Conservation (phyloP, 2,888 invertebrate species). For the Calliopum simillimum region DNA sequence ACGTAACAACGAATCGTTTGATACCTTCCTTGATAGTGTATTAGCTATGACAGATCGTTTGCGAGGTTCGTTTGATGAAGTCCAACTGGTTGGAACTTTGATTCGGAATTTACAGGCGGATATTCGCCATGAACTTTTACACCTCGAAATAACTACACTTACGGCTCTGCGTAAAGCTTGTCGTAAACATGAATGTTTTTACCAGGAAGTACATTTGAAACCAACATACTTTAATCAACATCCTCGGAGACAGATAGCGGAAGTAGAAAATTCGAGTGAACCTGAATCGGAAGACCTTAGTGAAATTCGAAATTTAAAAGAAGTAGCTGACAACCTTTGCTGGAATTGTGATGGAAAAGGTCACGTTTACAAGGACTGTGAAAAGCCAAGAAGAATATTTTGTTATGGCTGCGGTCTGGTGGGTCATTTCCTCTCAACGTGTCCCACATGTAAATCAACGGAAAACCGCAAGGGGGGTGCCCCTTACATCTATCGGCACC, state of each 20-base stretch:
- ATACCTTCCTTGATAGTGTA: too few species aligned
- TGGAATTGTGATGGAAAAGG: conserved; percentile 2
- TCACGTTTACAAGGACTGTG: conserved; percentile 7
- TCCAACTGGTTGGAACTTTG: neutral
- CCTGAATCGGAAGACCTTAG: neutral
- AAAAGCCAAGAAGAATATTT: neutral
- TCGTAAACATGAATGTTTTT: too few species aligned
- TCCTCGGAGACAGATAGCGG: neutral
- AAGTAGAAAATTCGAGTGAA: neutral
- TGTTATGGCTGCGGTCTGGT: conserved; percentile 12
- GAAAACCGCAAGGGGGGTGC: conserved; percentile 8
- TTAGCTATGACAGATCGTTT: too few species aligned
- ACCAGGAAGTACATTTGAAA: neutral
- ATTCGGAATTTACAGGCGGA: neutral
- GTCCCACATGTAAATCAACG: neutral
- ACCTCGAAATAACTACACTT: neutral
- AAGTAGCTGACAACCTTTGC: neutral
- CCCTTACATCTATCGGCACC: conserved; percentile 1
- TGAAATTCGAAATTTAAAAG: neutral
- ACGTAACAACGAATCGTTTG: too few species aligned
- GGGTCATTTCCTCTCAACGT: neutral
- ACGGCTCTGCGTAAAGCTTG: neutral
- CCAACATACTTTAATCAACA: neutral
- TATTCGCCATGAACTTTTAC: conserved; percentile 11
- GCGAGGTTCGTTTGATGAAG: neutral